These are phyloP conservation scores for Brachyptera putata DNA, from an alignment of 2,888 invertebrate genomes.

Conservation along the genomic window DNA sequence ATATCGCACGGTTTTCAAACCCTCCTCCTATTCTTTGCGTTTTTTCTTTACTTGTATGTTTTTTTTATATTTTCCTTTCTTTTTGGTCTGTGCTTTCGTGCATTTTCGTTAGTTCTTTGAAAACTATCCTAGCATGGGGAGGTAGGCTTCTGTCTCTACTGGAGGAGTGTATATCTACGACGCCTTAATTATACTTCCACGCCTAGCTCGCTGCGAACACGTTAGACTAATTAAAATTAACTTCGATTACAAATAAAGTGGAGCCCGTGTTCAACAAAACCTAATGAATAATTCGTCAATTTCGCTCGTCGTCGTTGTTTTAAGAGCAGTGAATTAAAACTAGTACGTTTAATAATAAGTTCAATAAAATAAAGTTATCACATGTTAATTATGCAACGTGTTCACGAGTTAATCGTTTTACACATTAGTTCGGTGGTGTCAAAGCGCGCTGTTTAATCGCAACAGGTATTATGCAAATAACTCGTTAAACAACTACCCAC, in stretches of 20 bases:
- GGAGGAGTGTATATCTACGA: background rate
- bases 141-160: background rate
- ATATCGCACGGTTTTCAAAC: constrained; percentile 13
- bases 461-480: too few relatives aligned
- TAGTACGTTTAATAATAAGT: too few relatives aligned
- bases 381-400: too few relatives aligned
- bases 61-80: background rate
- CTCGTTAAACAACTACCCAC: too few relatives aligned
- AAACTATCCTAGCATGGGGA: constrained; percentile 3
- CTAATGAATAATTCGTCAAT: too few relatives aligned
- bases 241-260: constrained; percentile 2
- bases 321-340: too few relatives aligned
- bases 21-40: constrained; percentile 11
- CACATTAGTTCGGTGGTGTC: too few relatives aligned
- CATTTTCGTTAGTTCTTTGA: constrained; percentile 19
- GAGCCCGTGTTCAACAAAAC: too few relatives aligned
- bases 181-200: constrained; percentile 7
- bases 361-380: too few relatives aligned
- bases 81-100: constrained; percentile 19
- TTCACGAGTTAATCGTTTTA: too few relatives aligned
- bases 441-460: too few relatives aligned
- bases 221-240: background rate
- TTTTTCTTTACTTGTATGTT: constrained; percentile 6
- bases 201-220: constrained; percentile 7
- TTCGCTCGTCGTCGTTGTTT: too few relatives aligned